Evolutionary conservation across 2,888 invertebrate species (phyloP).

Genomic region (Aradus depressus): DNA sequence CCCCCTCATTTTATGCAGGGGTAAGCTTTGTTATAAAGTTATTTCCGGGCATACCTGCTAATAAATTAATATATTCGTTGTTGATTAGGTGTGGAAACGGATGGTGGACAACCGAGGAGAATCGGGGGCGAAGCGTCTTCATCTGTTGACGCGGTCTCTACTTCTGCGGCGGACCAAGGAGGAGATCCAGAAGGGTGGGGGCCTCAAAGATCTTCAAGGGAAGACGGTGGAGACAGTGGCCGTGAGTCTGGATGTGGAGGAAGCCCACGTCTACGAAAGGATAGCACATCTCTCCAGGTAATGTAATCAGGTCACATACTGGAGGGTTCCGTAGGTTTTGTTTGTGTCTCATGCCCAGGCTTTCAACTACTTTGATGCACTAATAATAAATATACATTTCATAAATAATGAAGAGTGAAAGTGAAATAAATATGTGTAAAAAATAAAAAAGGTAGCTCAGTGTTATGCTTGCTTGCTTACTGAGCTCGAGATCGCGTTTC

Average conservation of each 20-base stretch:
- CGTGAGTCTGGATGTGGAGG: slow-evolving; percentile 55
- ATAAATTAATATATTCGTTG: slow-evolving; percentile 18
- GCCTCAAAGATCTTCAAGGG: slow-evolving; percentile 50
- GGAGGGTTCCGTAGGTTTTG: slow-evolving; percentile 7
- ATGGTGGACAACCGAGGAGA: slow-evolving; percentile 79
- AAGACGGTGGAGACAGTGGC: slow-evolving; percentile 45
- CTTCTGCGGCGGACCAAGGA: slow-evolving; percentile 80
- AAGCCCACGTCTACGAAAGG: slow-evolving; percentile 68
- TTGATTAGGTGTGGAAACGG: slow-evolving; percentile 66
- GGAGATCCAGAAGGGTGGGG: slow-evolving; percentile 56
- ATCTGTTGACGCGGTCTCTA: slow-evolving; percentile 70
- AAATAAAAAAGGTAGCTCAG: no score
- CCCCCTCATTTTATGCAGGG: no score
- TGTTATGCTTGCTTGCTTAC: no score
- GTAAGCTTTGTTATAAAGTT: no score
- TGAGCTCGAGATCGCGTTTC: no score
- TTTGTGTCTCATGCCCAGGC: no score
- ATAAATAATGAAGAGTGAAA: no score
- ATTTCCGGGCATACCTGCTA: no score
- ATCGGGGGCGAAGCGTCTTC: slow-evolving; percentile 69
- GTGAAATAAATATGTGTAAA: no score
- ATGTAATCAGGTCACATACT: no score
- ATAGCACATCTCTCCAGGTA: slow-evolving; percentile 40
- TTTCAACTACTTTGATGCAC: no score
- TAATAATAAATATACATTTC: not conserved